Evolutionary conservation across 2,888 invertebrate species (phyloP), one percentile per base, ranked within the genome.

Genomic region (Leptopterna dolabrata): DNA sequence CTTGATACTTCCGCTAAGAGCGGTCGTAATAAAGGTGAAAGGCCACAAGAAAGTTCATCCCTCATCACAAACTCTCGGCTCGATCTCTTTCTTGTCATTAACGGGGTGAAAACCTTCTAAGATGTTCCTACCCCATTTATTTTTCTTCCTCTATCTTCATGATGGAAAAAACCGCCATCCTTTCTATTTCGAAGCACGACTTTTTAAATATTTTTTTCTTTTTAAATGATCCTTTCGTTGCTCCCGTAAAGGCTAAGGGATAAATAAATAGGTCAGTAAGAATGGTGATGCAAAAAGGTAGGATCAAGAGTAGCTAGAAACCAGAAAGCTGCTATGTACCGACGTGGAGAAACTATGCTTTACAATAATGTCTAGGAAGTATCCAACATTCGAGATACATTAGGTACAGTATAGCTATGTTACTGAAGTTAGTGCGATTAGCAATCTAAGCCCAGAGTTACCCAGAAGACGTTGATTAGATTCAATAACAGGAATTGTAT

Each of bases 21-120:
- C 14, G 16, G 73, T 63, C 63, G 63, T 63, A 63, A 24, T 73
- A 16, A 71, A 73, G 29, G 73, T 29, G 73, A 73, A 73, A 73
- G 73, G 73, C 73, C 36, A 14, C 63, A 73, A 36, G 73, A 73
- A 73, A 73, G 73, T 73, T 73, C 73, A 73, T 73, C 73, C 30
- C 36, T 36, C 73, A 41, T 73, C 41, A 36, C 16, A 19, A 41
- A 30, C 73, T 1, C n/a, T 1, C 73, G 73, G 19, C 36, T 7
- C 36, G 73, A 73, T 41, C 36, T 73, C 36, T 41, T 73, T 71
- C 63, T 19, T 73, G 73, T 73, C 73, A 73, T 73, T 41, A 36
- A 36, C 73, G n/a, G 73, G 13, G 73, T 73, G 73, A 73, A 73
- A 73, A 36, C 19, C 41, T 36, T 36, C 73, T 19, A 19, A 30